Evolutionary conservation across 1,140 invertebrate species (phyloP).

Genomic region (Melitaea cinxia): DNA sequence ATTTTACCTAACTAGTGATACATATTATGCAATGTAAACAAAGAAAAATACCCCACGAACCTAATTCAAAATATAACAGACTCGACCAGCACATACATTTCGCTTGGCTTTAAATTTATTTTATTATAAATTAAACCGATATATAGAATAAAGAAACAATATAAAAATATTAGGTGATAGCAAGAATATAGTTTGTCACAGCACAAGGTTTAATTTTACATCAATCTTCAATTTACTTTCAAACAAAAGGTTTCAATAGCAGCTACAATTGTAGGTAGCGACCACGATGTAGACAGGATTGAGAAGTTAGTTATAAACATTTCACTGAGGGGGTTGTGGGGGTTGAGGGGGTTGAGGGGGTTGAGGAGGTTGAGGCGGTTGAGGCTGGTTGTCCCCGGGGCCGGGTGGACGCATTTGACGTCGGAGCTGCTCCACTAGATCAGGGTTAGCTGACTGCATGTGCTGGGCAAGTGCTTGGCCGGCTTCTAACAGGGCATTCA

Average conservation of each 20-base stretch:
- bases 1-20: slow-evolving; percentile 25
- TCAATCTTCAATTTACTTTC: slow-evolving; percentile 7
- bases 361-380: too few species aligned
- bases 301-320: not conserved
- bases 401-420: slow-evolving; percentile 68
- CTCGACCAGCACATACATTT: not conserved
- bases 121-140: not conserved
- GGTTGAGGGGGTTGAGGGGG: slow-evolving; percentile 41
- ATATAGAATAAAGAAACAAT: not conserved
- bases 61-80: not conserved
- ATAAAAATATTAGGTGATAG: not conserved
- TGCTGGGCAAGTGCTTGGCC: slow-evolving; percentile 77
- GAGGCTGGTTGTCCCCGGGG: slow-evolving; percentile 41
- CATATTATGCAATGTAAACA: not conserved
- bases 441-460: slow-evolving; percentile 77
- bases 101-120: not conserved
- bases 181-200: slow-evolving; percentile 17
- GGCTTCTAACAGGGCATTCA: slow-evolving; percentile 70
- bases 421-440: slow-evolving; percentile 73
- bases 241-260: slow-evolving; percentile 1
- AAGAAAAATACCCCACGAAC: not conserved
- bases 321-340: slow-evolving; percentile 41
- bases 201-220: slow-evolving; percentile 20
- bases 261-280: not conserved
- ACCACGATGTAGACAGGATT: not conserved